These are phyloP conservation scores for Acipenser oxyrinchus DNA, from an alignment of 2,797 vertebrate species.

Conservation along the genomic window DNA sequence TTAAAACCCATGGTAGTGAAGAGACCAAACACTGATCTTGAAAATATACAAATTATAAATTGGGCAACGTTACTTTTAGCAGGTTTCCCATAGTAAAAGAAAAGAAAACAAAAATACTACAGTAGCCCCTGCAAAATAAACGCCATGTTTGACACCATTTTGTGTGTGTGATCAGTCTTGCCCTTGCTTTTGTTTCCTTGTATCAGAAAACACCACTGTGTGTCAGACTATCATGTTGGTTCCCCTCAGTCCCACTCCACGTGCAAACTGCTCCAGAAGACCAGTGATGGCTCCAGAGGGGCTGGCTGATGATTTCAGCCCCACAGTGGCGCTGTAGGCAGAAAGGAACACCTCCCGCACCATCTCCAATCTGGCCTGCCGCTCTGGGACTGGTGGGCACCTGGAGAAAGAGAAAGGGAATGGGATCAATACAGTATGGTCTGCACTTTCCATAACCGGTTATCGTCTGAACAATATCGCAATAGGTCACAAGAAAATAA, in stretches of 20 bases:
- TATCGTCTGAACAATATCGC: too few species aligned
- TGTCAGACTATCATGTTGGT: constrained; percentile 75
- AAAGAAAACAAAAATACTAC: background rate
- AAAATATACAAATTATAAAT: too few species aligned
- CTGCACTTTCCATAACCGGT: too few species aligned
- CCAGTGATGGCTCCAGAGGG: constrained; percentile 85
- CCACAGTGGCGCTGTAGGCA: constrained; percentile 85
- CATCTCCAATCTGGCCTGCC: constrained; percentile 79
- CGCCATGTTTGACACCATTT: constrained; percentile 3
- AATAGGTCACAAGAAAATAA: too few species aligned
- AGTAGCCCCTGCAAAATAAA: background rate
- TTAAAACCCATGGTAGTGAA: too few species aligned
- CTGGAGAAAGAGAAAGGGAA: constrained; percentile 40
- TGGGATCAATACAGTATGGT: background rate
- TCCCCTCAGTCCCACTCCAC: constrained; percentile 83
- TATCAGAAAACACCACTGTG: background rate
- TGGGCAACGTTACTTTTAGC: too few species aligned
- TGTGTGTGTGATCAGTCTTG: background rate
- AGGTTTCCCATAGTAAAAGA: constrained; percentile 3
- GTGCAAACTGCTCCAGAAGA: constrained; percentile 89
- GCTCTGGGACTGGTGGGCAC: constrained; percentile 62
- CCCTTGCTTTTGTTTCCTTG: background rate
- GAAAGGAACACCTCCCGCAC: constrained; percentile 85
- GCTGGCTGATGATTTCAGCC: constrained; percentile 73
- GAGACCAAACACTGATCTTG: too few species aligned